Conservation (phyloP, 2,113 vertebrate genomes). For the zebrafish (Danio rerio) region DNA sequence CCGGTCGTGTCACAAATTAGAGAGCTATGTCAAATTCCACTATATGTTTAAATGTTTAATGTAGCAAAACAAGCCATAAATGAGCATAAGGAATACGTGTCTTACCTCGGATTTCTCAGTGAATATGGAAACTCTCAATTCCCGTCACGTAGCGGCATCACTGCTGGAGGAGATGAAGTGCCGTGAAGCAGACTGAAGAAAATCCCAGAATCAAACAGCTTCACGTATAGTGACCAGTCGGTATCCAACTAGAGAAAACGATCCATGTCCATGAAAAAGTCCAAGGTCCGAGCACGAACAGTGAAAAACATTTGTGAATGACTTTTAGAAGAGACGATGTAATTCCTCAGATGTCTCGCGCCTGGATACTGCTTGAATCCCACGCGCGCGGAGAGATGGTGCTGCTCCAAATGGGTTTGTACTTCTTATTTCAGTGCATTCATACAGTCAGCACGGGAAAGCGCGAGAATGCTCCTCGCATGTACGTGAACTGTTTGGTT, state of each 20-base stretch:
- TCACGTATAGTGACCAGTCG: constrained; percentile 57
- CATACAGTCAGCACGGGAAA: constrained; percentile 44
- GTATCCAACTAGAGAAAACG: constrained; percentile 76
- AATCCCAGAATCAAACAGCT: constrained; percentile 68
- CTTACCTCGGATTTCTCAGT: constrained; percentile 72
- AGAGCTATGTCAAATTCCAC: neutral
- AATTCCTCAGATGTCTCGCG: constrained; percentile 71
- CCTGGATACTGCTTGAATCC: constrained; percentile 67
- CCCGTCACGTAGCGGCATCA: constrained; percentile 76
- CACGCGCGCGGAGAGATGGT: constrained; percentile 68
- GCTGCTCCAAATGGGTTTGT: constrained; percentile 69
- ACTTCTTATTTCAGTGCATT: constrained; percentile 62
- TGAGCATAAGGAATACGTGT: neutral
- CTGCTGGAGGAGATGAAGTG: constrained; percentile 74
- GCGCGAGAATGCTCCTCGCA: constrained; percentile 30
- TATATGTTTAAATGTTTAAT: neutral
- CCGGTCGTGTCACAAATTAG: neutral
- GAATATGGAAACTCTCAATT: constrained; percentile 64
- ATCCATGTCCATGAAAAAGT: constrained; percentile 71
- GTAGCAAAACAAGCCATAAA: neutral
- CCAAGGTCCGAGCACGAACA: constrained; percentile 65
- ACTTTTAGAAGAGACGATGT: constrained; percentile 64
- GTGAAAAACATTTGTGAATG: constrained; percentile 64
- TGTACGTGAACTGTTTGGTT: constrained; percentile 21
- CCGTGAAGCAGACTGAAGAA: constrained; percentile 70